Evolutionary conservation across 2,797 vertebrate genomes (phyloP).

Genomic region (Ctenopoma kingsleyae): DNA sequence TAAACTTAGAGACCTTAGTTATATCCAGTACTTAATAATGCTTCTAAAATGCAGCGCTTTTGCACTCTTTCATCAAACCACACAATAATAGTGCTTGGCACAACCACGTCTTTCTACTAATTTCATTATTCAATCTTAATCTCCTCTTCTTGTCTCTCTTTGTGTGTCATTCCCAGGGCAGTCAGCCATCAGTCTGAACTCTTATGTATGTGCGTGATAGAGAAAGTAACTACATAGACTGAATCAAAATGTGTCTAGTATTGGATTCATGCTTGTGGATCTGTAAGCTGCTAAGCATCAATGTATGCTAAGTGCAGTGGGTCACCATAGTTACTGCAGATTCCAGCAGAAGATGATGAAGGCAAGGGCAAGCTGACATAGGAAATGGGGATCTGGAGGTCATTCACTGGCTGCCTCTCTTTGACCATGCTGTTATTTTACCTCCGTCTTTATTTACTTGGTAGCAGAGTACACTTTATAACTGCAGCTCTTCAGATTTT

Average conservation of each 20-base stretch:
- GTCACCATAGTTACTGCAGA: slow-evolving; percentile 86
- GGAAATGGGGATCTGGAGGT: slow-evolving; percentile 49
- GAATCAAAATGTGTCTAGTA: slow-evolving; percentile 16
- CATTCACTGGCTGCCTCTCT: slow-evolving; percentile 27
- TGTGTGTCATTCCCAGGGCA: background rate
- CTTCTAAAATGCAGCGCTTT: slow-evolving; percentile 23
- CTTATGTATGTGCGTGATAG: background rate
- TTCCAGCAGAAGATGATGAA: slow-evolving; percentile 74
- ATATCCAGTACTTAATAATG: slow-evolving; percentile 1
- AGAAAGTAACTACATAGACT: slow-evolving; percentile 5
- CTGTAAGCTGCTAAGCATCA: slow-evolving; percentile 56
- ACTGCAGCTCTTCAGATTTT: slow-evolving; percentile 10
- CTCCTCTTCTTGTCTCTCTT: slow-evolving; percentile 6
- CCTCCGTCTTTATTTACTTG: background rate
- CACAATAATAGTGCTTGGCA: slow-evolving; percentile 6
- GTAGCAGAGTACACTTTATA: background rate
- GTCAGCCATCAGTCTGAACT: background rate
- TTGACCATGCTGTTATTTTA: slow-evolving; percentile 37
- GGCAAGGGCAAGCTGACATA: slow-evolving; percentile 71
- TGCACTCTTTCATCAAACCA: slow-evolving; percentile 23
- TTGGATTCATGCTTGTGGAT: slow-evolving; percentile 34
- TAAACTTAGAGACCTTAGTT: slow-evolving; percentile 12
- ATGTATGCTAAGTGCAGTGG: slow-evolving; percentile 73
- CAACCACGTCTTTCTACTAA: slow-evolving; percentile 13
- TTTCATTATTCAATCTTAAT: slow-evolving; percentile 8